Percentiles rank a stretch among this genome's conserved stretches.
Evolutionary conservation across 2,888 invertebrate genomes (phyloP).

Genomic region (Mimumesa dahlbomi): DNA sequence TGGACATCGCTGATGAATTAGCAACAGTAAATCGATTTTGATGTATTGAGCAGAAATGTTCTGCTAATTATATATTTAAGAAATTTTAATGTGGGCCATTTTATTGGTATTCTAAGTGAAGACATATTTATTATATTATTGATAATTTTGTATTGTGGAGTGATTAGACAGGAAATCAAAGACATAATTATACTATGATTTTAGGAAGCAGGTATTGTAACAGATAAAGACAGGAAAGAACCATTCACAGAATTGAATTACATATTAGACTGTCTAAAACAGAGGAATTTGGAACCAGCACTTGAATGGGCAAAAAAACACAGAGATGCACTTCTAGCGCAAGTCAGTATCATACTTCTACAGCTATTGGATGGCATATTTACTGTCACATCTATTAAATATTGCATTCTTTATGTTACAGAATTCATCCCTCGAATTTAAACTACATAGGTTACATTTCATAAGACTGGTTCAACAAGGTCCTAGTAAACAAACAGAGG

Average conservation of each 20-base stretch:
- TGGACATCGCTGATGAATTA: constrained; percentile 94
- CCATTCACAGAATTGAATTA: constrained; percentile 92
- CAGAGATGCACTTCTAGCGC: constrained; percentile 86
- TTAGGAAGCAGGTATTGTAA: constrained; percentile 86
- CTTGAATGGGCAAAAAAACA: constrained; percentile 92
- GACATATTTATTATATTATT: too few relatives aligned
- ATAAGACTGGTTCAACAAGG: constrained; percentile 87
- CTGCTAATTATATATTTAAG: too few relatives aligned
- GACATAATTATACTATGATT: constrained; percentile 20
- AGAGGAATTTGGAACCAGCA: constrained; percentile 91
- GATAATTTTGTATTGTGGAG: too few relatives aligned
- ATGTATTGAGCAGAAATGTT: too few relatives aligned
- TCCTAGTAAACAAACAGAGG: constrained; percentile 88
- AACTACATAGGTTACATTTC: constrained; percentile 90
- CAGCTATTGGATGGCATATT: background rate
- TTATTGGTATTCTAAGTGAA: too few relatives aligned
- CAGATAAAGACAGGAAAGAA: constrained; percentile 86
- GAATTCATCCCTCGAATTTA: constrained; percentile 89
- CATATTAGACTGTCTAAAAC: constrained; percentile 92
- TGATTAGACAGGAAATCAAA: too few relatives aligned
- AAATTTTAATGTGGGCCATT: too few relatives aligned
- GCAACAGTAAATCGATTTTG: constrained; percentile 81
- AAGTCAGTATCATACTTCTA: constrained; percentile 74
- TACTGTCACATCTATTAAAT: background rate
- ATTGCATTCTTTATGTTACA: constrained; percentile 61